Evolutionary conservation across 2,888 invertebrate genomes (phyloP).

Genomic region (Heliothis peltigera): DNA sequence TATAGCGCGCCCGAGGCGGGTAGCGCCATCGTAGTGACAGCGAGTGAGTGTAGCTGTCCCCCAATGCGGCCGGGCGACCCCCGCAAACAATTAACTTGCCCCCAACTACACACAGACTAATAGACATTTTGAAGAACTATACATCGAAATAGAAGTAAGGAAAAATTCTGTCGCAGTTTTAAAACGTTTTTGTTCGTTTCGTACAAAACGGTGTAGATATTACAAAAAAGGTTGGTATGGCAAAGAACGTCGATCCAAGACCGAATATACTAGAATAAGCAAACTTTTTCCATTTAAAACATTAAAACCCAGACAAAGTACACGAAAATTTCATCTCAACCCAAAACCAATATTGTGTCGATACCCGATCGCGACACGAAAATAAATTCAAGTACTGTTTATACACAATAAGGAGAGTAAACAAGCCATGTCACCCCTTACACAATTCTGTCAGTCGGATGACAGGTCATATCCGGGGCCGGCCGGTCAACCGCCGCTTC

Average conservation of each 20-base stretch:
- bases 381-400: slow-evolving; percentile 76
- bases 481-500: slow-evolving; percentile 78
- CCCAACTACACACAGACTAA: slow-evolving; percentile 64
- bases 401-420: slow-evolving; percentile 76
- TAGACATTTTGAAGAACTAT: slow-evolving; percentile 54
- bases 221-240: neutral
- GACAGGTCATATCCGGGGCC: slow-evolving; percentile 85
- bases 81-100: slow-evolving; percentile 72
- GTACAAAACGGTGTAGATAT: no score
- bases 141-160: slow-evolving; percentile 34
- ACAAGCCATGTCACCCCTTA: slow-evolving; percentile 75
- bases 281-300: slow-evolving; percentile 49
- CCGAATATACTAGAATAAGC: slow-evolving; percentile 18
- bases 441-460: slow-evolving; percentile 81
- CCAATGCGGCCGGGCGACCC: slow-evolving; percentile 63
- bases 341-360: slow-evolving; percentile 60
- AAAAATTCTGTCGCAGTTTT: neutral
- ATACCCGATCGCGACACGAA: slow-evolving; percentile 60
- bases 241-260: slow-evolving; percentile 9
- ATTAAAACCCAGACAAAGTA: slow-evolving; percentile 27
- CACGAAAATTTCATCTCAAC: slow-evolving; percentile 46
- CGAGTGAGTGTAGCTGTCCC: slow-evolving; percentile 65
- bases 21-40: slow-evolving; percentile 54
- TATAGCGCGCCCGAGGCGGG: slow-evolving; percentile 40
- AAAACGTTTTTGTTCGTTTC: neutral